phyloP scores from a whole-genome alignment of 1,140 invertebrate species.

The Anadara kagoshimensis region DNA sequence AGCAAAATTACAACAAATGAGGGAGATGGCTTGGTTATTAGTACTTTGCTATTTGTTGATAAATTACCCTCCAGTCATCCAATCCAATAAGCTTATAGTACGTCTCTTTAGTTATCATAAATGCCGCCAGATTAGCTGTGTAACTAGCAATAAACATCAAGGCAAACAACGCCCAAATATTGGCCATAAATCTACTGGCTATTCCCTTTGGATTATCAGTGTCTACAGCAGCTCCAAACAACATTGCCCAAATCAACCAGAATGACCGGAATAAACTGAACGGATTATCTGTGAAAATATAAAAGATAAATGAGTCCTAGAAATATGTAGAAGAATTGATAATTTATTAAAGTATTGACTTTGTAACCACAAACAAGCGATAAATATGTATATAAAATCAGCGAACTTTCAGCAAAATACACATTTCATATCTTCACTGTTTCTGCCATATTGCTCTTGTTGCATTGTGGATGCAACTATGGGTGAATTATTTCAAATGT shows the following conservation, averaged over 20 bases:
- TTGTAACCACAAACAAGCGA: too few species aligned
- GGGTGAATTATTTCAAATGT: too few species aligned
- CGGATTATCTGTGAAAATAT: conserved; percentile 76
- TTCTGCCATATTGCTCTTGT: too few species aligned
- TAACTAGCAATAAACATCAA: conserved; percentile 75
- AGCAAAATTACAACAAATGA: too few species aligned
- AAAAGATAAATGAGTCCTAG: too few species aligned
- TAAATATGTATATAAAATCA: too few species aligned
- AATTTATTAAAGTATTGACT: too few species aligned
- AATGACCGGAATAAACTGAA: conserved; percentile 98
- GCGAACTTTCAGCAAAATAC: too few species aligned
- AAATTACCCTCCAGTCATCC: conserved; percentile 85
- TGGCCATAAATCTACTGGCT: conserved; percentile 94
- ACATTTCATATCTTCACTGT: too few species aligned
- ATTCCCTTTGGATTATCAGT: conserved; percentile 96
- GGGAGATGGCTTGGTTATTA: too few species aligned
- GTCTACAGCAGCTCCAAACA: conserved; percentile 97
- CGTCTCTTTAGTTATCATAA: conserved; percentile 99
- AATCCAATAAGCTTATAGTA: conserved; percentile 95
- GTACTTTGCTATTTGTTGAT: background rate
- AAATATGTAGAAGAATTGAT: too few species aligned
- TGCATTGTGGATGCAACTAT: too few species aligned
- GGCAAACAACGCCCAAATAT: conserved; percentile 98
- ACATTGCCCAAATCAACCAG: conserved; percentile 99
- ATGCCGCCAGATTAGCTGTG: conserved; percentile 85